Evolutionary conservation across 1,140 invertebrate species (phyloP).

Genomic region (Frieseomelitta varia): DNA sequence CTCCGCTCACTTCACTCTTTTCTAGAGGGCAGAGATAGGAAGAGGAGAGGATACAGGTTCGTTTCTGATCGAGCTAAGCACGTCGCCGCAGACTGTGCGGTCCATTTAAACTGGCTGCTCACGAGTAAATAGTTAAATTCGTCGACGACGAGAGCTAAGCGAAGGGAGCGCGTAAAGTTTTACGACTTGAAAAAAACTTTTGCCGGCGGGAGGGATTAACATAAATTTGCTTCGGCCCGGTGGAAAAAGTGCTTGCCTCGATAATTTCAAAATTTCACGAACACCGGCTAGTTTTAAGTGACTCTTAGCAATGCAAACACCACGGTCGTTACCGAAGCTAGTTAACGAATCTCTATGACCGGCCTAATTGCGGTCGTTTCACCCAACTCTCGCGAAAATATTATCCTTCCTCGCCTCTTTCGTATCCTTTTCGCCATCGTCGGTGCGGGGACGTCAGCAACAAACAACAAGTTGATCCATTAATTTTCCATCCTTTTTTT

Average conservation of each 20-base stretch:
- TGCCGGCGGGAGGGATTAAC: conserved; percentile 46
- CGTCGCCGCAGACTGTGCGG: not conserved
- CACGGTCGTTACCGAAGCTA: conserved; percentile 12
- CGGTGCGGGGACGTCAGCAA: not conserved
- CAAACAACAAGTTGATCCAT: not conserved
- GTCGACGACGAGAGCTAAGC: conserved; percentile 31
- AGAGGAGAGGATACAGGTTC: not conserved
- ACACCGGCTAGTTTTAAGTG: conserved; percentile 43
- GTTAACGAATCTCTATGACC: conserved; percentile 22
- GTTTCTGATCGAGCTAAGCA: conserved; percentile 31
- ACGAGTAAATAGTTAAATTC: conserved; percentile 49
- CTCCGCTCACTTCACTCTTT: not conserved
- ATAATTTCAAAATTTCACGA: conserved; percentile 62
- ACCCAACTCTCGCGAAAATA: conserved; percentile 22
- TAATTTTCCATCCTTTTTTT: not conserved
- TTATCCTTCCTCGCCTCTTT: not conserved
- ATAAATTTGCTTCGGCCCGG: conserved; percentile 53
- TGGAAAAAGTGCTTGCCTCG: conserved; percentile 6
- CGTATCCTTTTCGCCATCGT: no score
- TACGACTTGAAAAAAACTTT: conserved; percentile 36
- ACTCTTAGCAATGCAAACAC: conserved; percentile 37
- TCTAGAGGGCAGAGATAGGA: no score
- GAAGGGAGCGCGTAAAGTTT: conserved; percentile 49
- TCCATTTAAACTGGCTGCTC: not conserved
- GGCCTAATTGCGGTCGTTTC: conserved; percentile 32